Evolutionary conservation across 1,140 invertebrate species (phyloP).

Genomic region (Lepidurus arcticus): DNA sequence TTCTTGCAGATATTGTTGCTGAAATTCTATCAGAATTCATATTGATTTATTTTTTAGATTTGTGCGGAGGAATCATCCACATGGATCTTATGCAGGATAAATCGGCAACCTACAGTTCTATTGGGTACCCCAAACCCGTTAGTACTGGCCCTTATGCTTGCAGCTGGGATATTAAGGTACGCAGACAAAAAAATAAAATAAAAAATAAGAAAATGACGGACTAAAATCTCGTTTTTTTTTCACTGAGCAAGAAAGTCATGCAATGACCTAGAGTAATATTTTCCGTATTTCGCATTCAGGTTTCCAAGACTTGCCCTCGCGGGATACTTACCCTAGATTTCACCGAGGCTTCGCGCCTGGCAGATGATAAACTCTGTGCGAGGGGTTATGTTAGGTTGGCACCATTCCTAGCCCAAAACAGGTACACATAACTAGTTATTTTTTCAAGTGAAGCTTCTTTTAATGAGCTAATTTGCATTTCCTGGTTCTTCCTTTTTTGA

Average conservation of each 20-base stretch:
- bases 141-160: slow-evolving; percentile 28
- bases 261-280: not conserved
- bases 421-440: not conserved
- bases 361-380: slow-evolving; percentile 21
- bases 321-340: slow-evolving; percentile 28
- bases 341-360: slow-evolving; percentile 23
- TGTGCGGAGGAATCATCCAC: slow-evolving; percentile 31
- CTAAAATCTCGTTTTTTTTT: not conserved
- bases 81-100: slow-evolving; percentile 26
- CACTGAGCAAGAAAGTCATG: not conserved
- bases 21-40: not conserved
- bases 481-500: not conserved
- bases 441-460: not conserved
- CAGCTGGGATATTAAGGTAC: slow-evolving; percentile 32
- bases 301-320: slow-evolving; percentile 23
- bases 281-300: slow-evolving; percentile 23
- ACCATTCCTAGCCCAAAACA: slow-evolving; percentile 30
- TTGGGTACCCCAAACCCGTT: slow-evolving; percentile 13
- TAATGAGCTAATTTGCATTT: not conserved
- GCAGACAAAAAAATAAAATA: not conserved
- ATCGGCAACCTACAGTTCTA: slow-evolving; percentile 28
- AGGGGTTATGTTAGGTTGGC: slow-evolving; percentile 30
- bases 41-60: not conserved
- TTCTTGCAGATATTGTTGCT: not conserved
- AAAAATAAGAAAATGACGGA: not conserved